Evolutionary conservation across 2,888 invertebrate genomes (phyloP).

Genomic region (Caenorhabditis sp.): DNA sequence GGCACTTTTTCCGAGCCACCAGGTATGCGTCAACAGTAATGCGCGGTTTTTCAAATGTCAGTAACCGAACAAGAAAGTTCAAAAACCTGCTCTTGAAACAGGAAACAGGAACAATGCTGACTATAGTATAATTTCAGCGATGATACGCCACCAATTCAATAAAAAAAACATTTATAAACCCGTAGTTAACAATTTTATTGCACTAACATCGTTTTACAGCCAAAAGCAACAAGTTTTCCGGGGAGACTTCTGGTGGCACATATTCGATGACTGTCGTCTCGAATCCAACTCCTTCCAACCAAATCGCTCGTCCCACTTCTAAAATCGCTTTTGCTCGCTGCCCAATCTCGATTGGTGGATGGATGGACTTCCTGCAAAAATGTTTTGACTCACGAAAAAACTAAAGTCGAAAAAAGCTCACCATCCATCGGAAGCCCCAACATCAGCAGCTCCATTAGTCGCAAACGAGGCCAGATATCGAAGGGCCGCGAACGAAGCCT

Average conservation of each 20-base stretch:
- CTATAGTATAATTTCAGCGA: neutral
- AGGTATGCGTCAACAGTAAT: slow-evolving; percentile 12
- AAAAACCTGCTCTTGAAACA: neutral
- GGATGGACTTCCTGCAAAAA: slow-evolving; percentile 41
- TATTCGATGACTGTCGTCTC: slow-evolving; percentile 73
- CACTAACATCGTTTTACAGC: slow-evolving; percentile 51
- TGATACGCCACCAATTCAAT: slow-evolving; percentile 8
- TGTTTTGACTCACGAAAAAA: neutral
- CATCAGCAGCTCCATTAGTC: slow-evolving; percentile 71
- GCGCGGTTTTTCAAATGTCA: slow-evolving; percentile 30
- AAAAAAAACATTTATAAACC: slow-evolving; percentile 32
- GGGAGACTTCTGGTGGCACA: slow-evolving; percentile 72
- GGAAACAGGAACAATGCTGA: neutral
- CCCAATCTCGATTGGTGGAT: slow-evolving; percentile 68
- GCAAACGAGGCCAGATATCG: slow-evolving; percentile 78
- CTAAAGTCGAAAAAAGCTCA: neutral
- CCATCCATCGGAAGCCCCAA: slow-evolving; percentile 21
- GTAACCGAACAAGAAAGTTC: too few species aligned
- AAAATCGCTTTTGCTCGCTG: slow-evolving; percentile 75
- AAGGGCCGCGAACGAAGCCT: slow-evolving; percentile 74
- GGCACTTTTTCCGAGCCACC: neutral
- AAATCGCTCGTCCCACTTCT: slow-evolving; percentile 75
- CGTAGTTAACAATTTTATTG: slow-evolving; percentile 1
- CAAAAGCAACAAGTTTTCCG: slow-evolving; percentile 79
- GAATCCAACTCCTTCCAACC: slow-evolving; percentile 72